A percentile compares a stretch with the other conserved stretches of the same genome.
Evolutionary conservation across 1,140 invertebrate genomes (phyloP).

Genomic region (Pseudoatta argentina): DNA sequence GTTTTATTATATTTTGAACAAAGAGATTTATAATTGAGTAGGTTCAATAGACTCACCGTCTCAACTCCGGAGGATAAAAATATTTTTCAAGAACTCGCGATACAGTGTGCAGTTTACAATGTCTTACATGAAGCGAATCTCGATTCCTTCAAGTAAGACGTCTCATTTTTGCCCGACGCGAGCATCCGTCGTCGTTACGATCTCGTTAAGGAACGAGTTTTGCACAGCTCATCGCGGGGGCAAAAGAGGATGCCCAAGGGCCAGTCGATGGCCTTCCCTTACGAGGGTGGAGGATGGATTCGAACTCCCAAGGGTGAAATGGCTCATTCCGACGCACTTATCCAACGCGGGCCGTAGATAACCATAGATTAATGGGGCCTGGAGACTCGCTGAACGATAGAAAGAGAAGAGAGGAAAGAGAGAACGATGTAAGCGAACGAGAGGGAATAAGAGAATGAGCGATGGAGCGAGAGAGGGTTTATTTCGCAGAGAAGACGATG

Average conservation of each 20-base stretch:
- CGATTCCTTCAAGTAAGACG: background rate
- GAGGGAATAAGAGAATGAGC: constrained; percentile 59
- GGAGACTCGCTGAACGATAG: constrained; percentile 74
- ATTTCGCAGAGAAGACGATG: constrained; percentile 46
- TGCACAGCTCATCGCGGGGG: constrained; percentile 80
- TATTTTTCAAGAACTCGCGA: background rate
- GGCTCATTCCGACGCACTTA: constrained; percentile 85
- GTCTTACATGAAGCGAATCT: background rate
- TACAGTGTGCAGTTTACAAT: background rate
- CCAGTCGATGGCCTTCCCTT: constrained; percentile 76
- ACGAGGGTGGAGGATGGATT: constrained; percentile 79
- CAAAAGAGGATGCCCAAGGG: constrained; percentile 82
- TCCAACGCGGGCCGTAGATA: constrained; percentile 84
- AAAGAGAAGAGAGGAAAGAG: constrained; percentile 61
- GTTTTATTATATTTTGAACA: too few relatives aligned
- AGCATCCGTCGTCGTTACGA: constrained; percentile 70
- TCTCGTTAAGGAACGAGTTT: constrained; percentile 81
- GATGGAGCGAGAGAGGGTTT: constrained; percentile 54
- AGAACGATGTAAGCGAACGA: constrained; percentile 26
- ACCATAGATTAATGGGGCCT: constrained; percentile 85
- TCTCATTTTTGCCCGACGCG: constrained; percentile 17
- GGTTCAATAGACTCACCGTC: too few relatives aligned
- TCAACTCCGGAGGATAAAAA: background rate
- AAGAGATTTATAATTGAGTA: too few relatives aligned
- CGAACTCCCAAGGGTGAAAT: constrained; percentile 85